Evolutionary conservation across 1,140 invertebrate genomes (phyloP).

Genomic region (Drosophila ficusphila): DNA sequence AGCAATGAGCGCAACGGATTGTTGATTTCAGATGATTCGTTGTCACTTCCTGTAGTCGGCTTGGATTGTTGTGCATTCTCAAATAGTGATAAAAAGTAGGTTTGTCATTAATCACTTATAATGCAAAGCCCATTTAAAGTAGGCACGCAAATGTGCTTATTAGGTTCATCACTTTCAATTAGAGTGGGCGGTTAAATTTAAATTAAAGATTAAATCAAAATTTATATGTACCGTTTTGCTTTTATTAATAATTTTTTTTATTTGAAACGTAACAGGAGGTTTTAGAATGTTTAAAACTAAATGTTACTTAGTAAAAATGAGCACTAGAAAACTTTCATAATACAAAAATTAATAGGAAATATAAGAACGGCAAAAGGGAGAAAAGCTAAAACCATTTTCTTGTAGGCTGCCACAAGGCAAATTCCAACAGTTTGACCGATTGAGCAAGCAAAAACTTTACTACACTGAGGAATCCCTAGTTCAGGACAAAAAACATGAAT

Average conservation of each 20-base stretch:
- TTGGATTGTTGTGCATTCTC: constrained; percentile 27
- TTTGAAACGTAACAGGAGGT: too few species aligned
- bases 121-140: constrained; percentile 39
- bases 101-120: constrained; percentile 47
- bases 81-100: constrained; percentile 32
- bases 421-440: constrained; percentile 67
- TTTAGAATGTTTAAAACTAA: too few species aligned
- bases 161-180: constrained; percentile 45
- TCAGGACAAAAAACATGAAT: background rate
- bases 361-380: constrained; percentile 2
- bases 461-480: constrained; percentile 25
- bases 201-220: too few species aligned
- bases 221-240: too few species aligned
- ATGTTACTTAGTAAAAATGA: constrained; percentile 38
- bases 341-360: background rate
- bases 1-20: constrained; percentile 64
- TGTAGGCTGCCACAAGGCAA: constrained; percentile 61
- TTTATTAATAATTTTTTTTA: too few species aligned
- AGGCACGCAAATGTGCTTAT: constrained; percentile 56
- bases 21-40: constrained; percentile 47
- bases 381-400: constrained; percentile 72
- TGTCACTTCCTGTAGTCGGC: constrained; percentile 60
- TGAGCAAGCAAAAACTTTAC: constrained; percentile 60
- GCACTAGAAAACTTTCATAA: constrained; percentile 26
- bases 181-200: constrained; percentile 53